Evolutionary conservation across 2,888 invertebrate species (phyloP), one percentile per base, ranked within the genome.

Genomic region (Aleiodes alternator): DNA sequence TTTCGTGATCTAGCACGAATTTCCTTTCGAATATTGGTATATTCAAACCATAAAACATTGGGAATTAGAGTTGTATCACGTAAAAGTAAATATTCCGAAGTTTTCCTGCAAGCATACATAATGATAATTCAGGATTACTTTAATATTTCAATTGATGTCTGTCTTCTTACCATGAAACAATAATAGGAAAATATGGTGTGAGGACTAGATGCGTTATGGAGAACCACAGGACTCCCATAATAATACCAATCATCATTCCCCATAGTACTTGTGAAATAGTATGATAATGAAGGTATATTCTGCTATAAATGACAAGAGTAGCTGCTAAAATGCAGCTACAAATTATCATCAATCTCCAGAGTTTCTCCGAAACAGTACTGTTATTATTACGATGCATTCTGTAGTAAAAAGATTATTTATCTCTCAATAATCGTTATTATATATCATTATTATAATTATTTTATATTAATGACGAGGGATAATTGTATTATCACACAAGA

Each of bases 31-130:
- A 95, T 94, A 80, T 95, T 95, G 34, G 96, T 96, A 89, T 97
- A 97, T 89, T 97, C 97, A 88, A 97, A 97, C 96, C 97, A 97
- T 81, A 97, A 89, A 16, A 97, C 95, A 89, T 97, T 97, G 34
- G 97, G 97, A 88, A 97, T 97, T 75, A 97, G 90, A 0, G 97
- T 96, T 53, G 96, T 96, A 87, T 97, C 97, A 79, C 97, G 92
- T 78, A 97, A 90, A 90, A 97, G 93, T 78, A 97, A 90, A 89
- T 96, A 94, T 90, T 97, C 97, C 75, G 96, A 95, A 81, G 96
- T 90, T 90, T 94, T 95, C 93, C 97, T 97, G 91, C 11, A 34
- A 23, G 48, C 48, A 72, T 11, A 23, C 38, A 92, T 91, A 68
- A 57, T 38, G 4, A 74, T 53, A 34, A 72, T 66, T 48, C 4